Evolutionary conservation across 2,113 vertebrate species (phyloP).

Genomic region (Oryzias curvinotus): DNA sequence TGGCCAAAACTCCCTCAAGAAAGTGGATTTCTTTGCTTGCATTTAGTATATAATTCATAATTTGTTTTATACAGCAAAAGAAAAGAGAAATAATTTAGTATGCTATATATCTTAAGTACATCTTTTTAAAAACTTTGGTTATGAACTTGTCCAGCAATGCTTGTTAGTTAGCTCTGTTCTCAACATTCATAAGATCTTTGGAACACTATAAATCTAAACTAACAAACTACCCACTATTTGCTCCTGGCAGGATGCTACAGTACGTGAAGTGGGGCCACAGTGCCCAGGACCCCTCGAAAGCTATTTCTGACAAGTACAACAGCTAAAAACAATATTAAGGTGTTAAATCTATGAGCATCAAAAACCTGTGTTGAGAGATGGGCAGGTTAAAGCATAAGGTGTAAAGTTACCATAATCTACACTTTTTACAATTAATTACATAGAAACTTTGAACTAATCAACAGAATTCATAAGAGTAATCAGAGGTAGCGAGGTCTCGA

Average conservation of each 20-base stretch:
- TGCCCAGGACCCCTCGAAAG: conserved; percentile 65
- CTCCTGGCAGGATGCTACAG: conserved; percentile 72
- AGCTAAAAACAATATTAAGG: conserved; percentile 66
- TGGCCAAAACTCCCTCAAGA: conserved; percentile 66
- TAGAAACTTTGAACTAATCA: conserved; percentile 83
- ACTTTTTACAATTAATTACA: conserved; percentile 92
- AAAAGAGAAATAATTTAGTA: conserved; percentile 80
- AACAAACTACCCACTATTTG: conserved; percentile 68
- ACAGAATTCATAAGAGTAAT: conserved; percentile 86
- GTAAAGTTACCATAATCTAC: conserved; percentile 86
- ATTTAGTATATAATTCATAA: conserved; percentile 75
- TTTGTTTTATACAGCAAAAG: conserved; percentile 76
- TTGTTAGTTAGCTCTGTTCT: conserved; percentile 78
- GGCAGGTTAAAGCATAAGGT: conserved; percentile 86
- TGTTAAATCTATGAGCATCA: conserved; percentile 72
- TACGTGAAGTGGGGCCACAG: conserved; percentile 67
- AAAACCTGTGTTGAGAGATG: conserved; percentile 83
- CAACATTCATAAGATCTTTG: conserved; percentile 80
- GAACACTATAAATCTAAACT: conserved; percentile 74
- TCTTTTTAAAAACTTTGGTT: conserved; percentile 78
- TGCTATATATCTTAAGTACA: conserved; percentile 80
- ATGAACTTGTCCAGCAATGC: conserved; percentile 80
- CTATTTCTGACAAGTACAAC: conserved; percentile 66
- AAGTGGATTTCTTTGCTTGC: conserved; percentile 67
- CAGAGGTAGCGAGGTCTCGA: conserved; percentile 92